Evolutionary conservation across 2,888 invertebrate species (phyloP), one percentile per base, ranked within the genome.

Genomic region (Encarsia formosa): DNA sequence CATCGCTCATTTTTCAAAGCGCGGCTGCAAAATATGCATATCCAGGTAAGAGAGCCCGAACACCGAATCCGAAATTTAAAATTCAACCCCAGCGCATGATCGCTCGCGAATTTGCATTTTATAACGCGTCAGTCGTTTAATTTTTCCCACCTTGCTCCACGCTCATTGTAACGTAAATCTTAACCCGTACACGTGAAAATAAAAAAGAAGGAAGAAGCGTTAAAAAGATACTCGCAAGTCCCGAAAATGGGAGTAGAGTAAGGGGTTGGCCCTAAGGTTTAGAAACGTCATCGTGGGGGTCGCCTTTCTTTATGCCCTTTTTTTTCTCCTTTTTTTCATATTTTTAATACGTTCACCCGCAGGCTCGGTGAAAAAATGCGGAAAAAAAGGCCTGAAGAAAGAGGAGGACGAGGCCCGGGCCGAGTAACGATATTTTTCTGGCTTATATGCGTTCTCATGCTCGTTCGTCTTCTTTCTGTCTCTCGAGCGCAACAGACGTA

Each of bases 281-380:
- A 56, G 59, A 63, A 62, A 63, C 68, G 62, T 62, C 62, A 63
- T 64, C 59, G 56, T 65, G 57, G 63, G 63, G 62, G 62, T 51
- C 59, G 41, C 40, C 43, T 48, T 53, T 47, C 57, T 59, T 59
- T 56, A 49, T 52, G 51, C 54, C 49, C 57, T 46, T 52, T n/a
- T 44, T 23, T 18, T 13, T 19, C 15, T 29, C n/a, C 31, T 20
- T 43, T 43, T 49, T 38, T 37, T 19, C 19, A 19, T 22, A 42
- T 41, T 42, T 32, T 23, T n/a, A n/a, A n/a, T n/a, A n/a, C 18
- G 15, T 19, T 22, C 39, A 48, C 44, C 48, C 52, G 48, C 52
- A 41, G 50, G 24, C 32, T n/a, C 29, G 8, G 39, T 26, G 5
- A 47, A 31, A 40, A 40, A 38, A 8, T 18, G 38, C 38, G 20